Conservation (phyloP, 2,113 vertebrate genomes). For the Heterocephalus glaber region DNA sequence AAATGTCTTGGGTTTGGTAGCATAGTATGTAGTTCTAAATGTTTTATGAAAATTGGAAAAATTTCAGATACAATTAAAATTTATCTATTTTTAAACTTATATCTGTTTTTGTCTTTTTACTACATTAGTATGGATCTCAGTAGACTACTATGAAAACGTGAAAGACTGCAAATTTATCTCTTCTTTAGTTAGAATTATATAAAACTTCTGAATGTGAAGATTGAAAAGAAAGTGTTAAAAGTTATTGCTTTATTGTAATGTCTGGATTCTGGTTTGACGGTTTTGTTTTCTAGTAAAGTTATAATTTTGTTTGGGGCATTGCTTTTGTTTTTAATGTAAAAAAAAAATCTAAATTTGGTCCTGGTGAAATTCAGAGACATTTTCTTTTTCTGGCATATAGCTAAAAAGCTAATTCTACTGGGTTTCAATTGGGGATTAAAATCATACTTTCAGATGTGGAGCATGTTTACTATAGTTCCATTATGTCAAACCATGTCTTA, state of each 20-base stretch:
- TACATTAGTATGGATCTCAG: neutral
- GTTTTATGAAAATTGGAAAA: neutral
- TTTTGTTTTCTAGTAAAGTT: conserved; percentile 40
- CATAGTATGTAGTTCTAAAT: neutral
- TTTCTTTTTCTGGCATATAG: neutral
- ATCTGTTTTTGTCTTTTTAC: conserved; percentile 27
- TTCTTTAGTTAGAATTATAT: neutral
- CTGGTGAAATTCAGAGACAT: neutral
- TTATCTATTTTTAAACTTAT: neutral
- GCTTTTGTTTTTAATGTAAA: conserved; percentile 46
- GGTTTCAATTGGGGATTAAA: neutral
- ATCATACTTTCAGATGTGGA: neutral
- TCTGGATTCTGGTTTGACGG: neutral
- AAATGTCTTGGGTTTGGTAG: neutral
- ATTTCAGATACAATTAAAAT: no score
- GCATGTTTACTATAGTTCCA: neutral
- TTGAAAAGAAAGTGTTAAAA: conserved; percentile 1
- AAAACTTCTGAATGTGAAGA: neutral
- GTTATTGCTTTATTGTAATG: neutral
- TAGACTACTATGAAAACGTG: neutral
- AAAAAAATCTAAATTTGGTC: conserved; percentile 16
- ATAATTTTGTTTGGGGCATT: neutral
- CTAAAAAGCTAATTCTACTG: neutral
- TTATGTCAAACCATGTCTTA: neutral
- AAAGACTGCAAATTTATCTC: neutral